Evolutionary conservation across 2,797 vertebrate species (phyloP), one percentile per base, ranked within the genome.

Genomic region (Lepus oiostolus): DNA sequence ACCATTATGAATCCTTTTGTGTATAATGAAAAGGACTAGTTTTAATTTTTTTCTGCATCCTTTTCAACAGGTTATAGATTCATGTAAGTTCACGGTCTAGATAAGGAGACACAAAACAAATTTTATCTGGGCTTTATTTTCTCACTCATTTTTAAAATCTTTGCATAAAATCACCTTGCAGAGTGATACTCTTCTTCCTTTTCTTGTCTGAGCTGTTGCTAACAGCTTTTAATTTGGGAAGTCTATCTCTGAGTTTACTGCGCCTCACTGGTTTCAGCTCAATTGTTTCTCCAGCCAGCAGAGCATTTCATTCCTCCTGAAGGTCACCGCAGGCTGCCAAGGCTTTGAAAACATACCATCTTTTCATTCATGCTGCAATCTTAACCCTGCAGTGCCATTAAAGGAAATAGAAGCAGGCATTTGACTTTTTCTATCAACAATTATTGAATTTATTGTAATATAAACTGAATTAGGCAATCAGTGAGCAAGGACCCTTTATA

Each of bases 271-370:
- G 95, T 98, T 98, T 97, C 96, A 96, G 96, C 96, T 98, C 98
- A 97, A 98, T 98, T 97, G 97, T 98, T 98, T 98, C 97, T 95
- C 97, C 96, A 98, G 97, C 96, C 98, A 98, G 90, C 89, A 91
- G 98, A 98, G 95, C 97, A 97, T 98, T 98, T 98, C 98, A 98
- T 98, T 98, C 98, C 98, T 98, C 95, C 97, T 98, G 98, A 99
- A 99, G 99, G 99, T 99, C 98, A 98, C 50, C 19, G 52, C 97
- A 97, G 97, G 97, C 97, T 98, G 97, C 97, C 96, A 97, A 97
- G 91, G 96, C 97, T 98, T 96, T 95, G 96, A 98, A 96, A 98
- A 97, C 95, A 96, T 92, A 96, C 94, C 91, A 94, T 97, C 97
- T 97, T 98, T 98, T 98, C 98, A 98, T 96, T 98, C 98, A 98